Evolutionary conservation across 2,888 invertebrate genomes (phyloP).

Genomic region (Drosophila leonis): DNA sequence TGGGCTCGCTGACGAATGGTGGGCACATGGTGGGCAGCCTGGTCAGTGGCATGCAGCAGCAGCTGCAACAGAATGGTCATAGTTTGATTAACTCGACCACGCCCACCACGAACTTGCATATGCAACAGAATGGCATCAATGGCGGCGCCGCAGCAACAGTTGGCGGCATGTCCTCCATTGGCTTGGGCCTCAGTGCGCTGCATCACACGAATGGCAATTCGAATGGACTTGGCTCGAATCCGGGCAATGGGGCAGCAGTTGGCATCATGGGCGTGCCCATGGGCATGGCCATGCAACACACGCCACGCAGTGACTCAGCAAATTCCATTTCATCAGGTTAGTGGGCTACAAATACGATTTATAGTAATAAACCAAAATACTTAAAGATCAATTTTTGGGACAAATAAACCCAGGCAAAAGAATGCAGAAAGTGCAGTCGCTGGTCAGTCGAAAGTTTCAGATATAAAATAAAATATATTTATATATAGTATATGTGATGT

Average conservation of each 20-base stretch:
- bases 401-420: too few relatives aligned
- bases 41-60: constrained; percentile 62
- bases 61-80: constrained; percentile 65
- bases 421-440: not conserved
- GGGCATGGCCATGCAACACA: constrained; percentile 80
- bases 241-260: constrained; percentile 8
- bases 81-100: constrained; percentile 66
- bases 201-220: constrained; percentile 62
- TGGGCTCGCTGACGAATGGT: constrained; percentile 62
- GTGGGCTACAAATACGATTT: constrained; percentile 44
- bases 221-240: constrained; percentile 56
- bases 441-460: constrained; percentile 1
- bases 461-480: not conserved
- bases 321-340: constrained; percentile 86
- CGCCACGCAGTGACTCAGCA: constrained; percentile 85
- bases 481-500: too few relatives aligned
- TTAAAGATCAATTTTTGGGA: too few relatives aligned
- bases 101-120: constrained; percentile 48
- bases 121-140: constrained; percentile 63
- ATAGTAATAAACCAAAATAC: not conserved
- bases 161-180: constrained; percentile 19
- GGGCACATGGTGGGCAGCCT: constrained; percentile 55
- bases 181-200: constrained; percentile 56
- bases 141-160: constrained; percentile 1
- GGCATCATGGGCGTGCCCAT: constrained; percentile 48